A percentile compares a stretch with the other conserved stretches of the same genome.
phyloP scores from a whole-genome alignment of 2,888 invertebrate species.

The Tetanocera ferruginea region DNA sequence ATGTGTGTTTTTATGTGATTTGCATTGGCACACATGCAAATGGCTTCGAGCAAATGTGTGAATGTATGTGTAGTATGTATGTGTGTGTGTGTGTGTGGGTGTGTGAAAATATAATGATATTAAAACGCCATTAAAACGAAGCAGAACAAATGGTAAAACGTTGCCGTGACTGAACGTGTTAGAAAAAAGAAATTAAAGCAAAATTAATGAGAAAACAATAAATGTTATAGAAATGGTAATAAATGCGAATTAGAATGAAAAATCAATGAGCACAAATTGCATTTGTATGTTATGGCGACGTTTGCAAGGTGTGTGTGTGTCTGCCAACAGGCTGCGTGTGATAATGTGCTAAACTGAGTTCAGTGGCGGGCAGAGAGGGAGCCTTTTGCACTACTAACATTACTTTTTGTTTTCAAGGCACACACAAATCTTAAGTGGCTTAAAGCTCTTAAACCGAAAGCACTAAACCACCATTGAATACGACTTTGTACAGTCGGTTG shows the following conservation, averaged over 20 bases:
- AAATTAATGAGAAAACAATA: slow-evolving; percentile 13
- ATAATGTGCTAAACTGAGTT: no score
- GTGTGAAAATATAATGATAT: slow-evolving; percentile 58
- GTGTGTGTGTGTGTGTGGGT: not conserved
- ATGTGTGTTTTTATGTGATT: slow-evolving; percentile 8
- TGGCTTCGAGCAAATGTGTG: not conserved
- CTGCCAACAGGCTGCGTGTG: no score
- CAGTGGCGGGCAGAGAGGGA: no score
- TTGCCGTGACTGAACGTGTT: not conserved
- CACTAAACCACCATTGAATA: no score
- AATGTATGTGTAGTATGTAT: not conserved
- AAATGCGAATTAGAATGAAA: slow-evolving; percentile 12
- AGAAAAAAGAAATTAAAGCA: not conserved
- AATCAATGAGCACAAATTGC: not conserved
- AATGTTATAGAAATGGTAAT: not conserved
- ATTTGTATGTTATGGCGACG: not conserved
- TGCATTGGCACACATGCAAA: not conserved
- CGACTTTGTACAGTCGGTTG: no score
- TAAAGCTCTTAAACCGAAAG: no score
- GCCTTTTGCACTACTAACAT: no score
- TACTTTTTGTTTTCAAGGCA: no score
- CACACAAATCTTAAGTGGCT: no score
- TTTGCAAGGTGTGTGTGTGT: no score
- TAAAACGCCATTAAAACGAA: slow-evolving; percentile 58
- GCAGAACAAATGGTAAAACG: slow-evolving; percentile 28